phyloP scores from a whole-genome alignment of 2,113 vertebrate species.

The Cervus canadensis region DNA sequence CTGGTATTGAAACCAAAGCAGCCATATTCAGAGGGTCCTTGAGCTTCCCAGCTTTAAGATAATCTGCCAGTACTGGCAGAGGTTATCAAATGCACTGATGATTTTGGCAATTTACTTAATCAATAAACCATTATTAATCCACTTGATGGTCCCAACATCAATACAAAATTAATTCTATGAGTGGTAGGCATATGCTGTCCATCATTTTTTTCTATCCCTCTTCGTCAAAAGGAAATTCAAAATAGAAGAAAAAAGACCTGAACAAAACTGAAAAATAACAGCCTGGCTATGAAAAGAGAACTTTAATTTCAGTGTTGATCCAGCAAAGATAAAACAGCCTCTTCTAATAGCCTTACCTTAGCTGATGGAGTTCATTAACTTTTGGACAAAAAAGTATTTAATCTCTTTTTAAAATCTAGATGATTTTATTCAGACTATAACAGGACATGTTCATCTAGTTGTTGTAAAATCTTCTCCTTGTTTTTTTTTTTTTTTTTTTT shows the following conservation, averaged over 20 bases:
- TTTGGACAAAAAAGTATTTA: not conserved
- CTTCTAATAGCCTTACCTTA: not conserved
- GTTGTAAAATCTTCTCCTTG: not conserved
- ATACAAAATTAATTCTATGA: not conserved
- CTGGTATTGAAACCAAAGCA: not conserved
- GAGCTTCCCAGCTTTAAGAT: not conserved
- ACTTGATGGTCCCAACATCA: not conserved
- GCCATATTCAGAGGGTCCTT: not conserved
- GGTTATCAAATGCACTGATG: not conserved
- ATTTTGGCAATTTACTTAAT: not conserved
- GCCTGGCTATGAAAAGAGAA: not conserved
- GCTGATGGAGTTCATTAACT: not conserved
- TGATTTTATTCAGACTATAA: not conserved
- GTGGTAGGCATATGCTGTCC: not conserved
- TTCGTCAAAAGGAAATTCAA: not conserved
- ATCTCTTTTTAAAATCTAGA: not conserved
- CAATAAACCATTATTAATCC: not conserved
- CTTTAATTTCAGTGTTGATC: not conserved
- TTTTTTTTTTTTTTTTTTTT: not conserved
- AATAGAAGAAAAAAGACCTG: not conserved
- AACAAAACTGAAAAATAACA: not conserved
- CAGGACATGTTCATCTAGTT: not conserved
- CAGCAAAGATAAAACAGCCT: not conserved
- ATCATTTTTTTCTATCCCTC: not conserved
- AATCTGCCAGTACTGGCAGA: not conserved